Conservation (phyloP, 2,888 invertebrate species). For the Gasteruption jaculator region DNA sequence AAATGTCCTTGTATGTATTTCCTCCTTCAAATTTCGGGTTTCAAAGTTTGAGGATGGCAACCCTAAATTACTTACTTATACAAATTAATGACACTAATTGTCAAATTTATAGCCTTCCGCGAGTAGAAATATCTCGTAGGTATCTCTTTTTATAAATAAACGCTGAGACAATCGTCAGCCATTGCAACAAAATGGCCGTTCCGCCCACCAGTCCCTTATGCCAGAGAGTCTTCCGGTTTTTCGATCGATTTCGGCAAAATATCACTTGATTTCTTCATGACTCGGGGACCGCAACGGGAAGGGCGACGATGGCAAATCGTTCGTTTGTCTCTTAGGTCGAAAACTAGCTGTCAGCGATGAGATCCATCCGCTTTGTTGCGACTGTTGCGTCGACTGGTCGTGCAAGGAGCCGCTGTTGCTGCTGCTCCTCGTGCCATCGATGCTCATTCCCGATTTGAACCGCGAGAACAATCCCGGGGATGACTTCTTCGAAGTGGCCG, state of each 20-base stretch:
- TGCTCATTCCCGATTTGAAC: constrained; percentile 47
- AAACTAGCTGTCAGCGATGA: constrained; percentile 48
- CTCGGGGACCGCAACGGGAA: constrained; percentile 38
- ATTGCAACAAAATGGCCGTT: constrained; percentile 40
- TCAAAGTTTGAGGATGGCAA: no score
- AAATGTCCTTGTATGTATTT: no score
- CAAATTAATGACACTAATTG: no score
- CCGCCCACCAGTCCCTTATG: constrained; percentile 39
- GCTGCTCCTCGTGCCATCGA: constrained; percentile 42
- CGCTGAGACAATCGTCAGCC: no score
- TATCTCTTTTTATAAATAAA: no score
- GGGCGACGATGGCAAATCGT: constrained; percentile 27
- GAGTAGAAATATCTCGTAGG: constrained; percentile 3
- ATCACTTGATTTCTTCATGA: constrained; percentile 47
- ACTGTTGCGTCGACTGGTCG: constrained; percentile 34
- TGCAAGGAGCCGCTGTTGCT: constrained; percentile 46
- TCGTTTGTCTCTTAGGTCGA: constrained; percentile 40
- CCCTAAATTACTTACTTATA: no score
- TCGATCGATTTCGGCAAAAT: constrained; percentile 33
- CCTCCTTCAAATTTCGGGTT: no score
- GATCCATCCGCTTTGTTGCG: constrained; percentile 45
- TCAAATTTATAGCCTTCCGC: no score
- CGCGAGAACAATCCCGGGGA: constrained; percentile 43
- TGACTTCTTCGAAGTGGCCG: constrained; percentile 38
- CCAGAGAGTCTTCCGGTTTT: constrained; percentile 31